Percentiles rank a stretch among this genome's conserved stretches.
Conservation (phyloP, 2,113 vertebrate genomes). For the Chionodraco myersi region DNA sequence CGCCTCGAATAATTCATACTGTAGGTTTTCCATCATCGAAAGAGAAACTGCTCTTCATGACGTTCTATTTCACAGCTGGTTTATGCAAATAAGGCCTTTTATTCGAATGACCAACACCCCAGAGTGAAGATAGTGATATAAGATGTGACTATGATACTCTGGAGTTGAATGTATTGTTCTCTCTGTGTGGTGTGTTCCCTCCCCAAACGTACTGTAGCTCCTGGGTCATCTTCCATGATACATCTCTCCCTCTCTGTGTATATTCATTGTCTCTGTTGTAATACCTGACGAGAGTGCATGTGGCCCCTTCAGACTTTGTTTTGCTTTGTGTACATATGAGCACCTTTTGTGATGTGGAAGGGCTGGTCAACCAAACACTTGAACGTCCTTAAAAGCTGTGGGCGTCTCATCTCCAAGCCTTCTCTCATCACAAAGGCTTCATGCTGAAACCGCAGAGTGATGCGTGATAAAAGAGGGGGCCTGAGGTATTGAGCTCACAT, state of each 20-base stretch:
- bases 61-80: conserved; percentile 65
- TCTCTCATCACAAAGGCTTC: conserved; percentile 69
- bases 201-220: conserved; percentile 46
- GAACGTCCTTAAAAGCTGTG: conserved; percentile 63
- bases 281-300: conserved; percentile 29
- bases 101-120: conserved; percentile 2
- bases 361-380: conserved; percentile 66
- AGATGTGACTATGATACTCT: conserved; percentile 22
- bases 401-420: conserved; percentile 54
- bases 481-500: conserved; percentile 59
- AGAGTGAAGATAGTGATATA: conserved; percentile 8
- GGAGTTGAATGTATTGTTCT: conserved; percentile 27
- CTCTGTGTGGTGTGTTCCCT: conserved; percentile 24
- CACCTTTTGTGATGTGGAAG: conserved; percentile 59
- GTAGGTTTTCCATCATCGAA: conserved; percentile 60
- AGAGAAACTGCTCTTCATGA: conserved; percentile 69
- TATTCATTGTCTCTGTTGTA: conserved; percentile 54
- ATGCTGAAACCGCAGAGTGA: conserved; percentile 66
- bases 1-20: conserved; percentile 65
- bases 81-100: conserved; percentile 43
- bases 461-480: conserved; percentile 11
- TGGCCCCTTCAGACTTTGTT: conserved; percentile 5
- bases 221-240: conserved; percentile 51
- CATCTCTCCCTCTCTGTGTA: conserved; percentile 26
- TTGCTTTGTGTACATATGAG: conserved; percentile 16